Percentiles rank a stretch among this genome's conserved stretches.
phyloP scores from a whole-genome alignment of 1,140 invertebrate species.

The Trinorchestia longiramus region DNA sequence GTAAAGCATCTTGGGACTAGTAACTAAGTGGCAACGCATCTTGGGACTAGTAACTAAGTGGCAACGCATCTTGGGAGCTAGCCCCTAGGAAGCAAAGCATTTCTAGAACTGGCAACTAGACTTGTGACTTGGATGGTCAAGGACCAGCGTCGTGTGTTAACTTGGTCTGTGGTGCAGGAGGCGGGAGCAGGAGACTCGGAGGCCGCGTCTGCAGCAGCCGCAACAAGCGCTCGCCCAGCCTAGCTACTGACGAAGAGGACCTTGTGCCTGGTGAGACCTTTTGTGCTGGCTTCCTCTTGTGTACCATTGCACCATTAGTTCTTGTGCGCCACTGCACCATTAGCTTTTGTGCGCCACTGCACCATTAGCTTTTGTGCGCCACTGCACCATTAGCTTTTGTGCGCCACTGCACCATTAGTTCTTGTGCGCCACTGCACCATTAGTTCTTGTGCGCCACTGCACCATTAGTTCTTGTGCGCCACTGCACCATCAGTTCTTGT shows the following conservation, averaged over 20 bases:
- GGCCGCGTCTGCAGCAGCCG: background rate
- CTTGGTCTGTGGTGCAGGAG: background rate
- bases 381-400: too few relatives aligned
- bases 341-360: too few relatives aligned
- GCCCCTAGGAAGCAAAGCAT: background rate
- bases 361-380: too few relatives aligned
- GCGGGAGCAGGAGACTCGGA: background rate
- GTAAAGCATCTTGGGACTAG: background rate
- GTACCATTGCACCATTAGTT: background rate
- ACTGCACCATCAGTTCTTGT: too few relatives aligned
- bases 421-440: too few relatives aligned
- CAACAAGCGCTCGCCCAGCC: conserved; percentile 33
- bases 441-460: too few relatives aligned
- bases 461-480: too few relatives aligned
- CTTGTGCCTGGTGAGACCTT: background rate
- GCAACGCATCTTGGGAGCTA: background rate
- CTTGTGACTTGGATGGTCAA: background rate
- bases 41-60: background rate
- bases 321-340: background rate
- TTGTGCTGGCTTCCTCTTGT: background rate
- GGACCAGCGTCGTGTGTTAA: background rate
- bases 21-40: too few relatives aligned
- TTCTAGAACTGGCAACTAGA: background rate
- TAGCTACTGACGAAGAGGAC: conserved; percentile 33
- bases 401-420: too few relatives aligned